Base-by-base conservation (phyloP, 2,797 vertebrate species). In the Megalops cyprinoides region DNA sequence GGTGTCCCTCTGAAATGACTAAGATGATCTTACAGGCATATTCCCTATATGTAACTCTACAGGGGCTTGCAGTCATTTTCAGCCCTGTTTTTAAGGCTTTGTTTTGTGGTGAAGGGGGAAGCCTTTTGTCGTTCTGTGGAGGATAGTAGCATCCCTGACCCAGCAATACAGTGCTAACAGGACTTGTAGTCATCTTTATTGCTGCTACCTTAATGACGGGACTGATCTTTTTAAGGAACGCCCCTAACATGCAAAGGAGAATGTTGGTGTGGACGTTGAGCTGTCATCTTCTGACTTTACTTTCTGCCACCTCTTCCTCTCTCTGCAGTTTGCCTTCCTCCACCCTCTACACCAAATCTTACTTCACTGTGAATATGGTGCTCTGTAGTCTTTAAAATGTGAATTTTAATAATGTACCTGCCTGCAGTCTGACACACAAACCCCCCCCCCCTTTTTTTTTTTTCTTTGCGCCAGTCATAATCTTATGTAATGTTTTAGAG, bases 351-450 rank as follows among this genome's bases (percentile, higher is more conserved):
- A 55, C 60, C 73, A 53, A 65, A 76, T 39, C 23, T 76, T 76
- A 81, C 74, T 49, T 76, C 80, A 81, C 80, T 81, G 80, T 76
- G 80, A 81, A 81, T 44, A 65, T 55, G 74, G 80, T 76, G 74
- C 80, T 49, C 77, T 56, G 31, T 58, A 81, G 39, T 76, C 55
- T 69, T 79, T 53, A 44, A 62, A 62, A 76, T 75, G 56, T 75
- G 55, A 37, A 53, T 25, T 80, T 75, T 31, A 65, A 81, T 58
- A 20, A 74, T 53, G 55, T 44, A 31, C 56, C 39, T 53, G 69
- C 37, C 55, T 56, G 60, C 51, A 65, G 74, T 77, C 46, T 81
- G 49, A 65, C 75, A 81, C 37, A 37, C 60, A n/a, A n/a, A n/a
- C n/a, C n/a, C n/a, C n/a, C n/a, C n/a, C 23, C 28, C 37, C 60